Base-by-base conservation (phyloP, 2,113 vertebrate species). In the Brachirus orientalis region DNA sequence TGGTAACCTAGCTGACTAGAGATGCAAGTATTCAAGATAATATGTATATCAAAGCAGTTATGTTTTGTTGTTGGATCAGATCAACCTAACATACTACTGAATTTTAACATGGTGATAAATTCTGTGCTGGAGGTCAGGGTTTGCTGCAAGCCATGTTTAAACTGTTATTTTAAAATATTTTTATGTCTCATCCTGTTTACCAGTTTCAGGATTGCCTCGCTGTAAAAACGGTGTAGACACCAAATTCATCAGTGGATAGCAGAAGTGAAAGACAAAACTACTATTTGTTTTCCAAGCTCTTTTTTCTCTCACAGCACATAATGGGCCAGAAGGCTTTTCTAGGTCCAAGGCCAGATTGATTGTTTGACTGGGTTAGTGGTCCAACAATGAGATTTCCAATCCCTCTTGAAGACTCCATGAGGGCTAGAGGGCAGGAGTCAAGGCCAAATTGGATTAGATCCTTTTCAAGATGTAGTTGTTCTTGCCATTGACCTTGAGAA, bases 391-490 rank as follows among this genome's bases (percentile, higher is more conserved):
- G 41, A 37, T 33, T 37, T 67, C 59, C 51, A 64, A 77, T 76
- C 54, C 22, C 55, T 22, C 62, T 60, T 44, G 36, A 48, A 58
- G 58, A 63, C 57, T 41, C n/a, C 7, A 37, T 40, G 17, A 48
- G 52, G 37, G 69, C 64, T 47, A 54, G 64, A 72, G 69, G 55
- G 63, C 8, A 0, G 43, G 28, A 61, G 69, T 74, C 72, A 59
- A 75, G 75, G 38, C 58, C 73, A 79, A 85, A 88, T 73, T 77
- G 54, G 44, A 88, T 88, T 63, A 83, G 28, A 55, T 65, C 18
- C 51, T 28, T 47, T 48, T 77, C 28, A 69, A 70, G 69, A 83
- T 84, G 55, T 62, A 81, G 67, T 35, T 71, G 58, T 63, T 79
- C 55, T 65, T 69, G 52, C 37, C 8, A 17, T 62, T 86, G 77